These are phyloP conservation scores for Lasioglossum marginatum DNA, from an alignment of 2,888 invertebrate genomes.

Conservation along the genomic window DNA sequence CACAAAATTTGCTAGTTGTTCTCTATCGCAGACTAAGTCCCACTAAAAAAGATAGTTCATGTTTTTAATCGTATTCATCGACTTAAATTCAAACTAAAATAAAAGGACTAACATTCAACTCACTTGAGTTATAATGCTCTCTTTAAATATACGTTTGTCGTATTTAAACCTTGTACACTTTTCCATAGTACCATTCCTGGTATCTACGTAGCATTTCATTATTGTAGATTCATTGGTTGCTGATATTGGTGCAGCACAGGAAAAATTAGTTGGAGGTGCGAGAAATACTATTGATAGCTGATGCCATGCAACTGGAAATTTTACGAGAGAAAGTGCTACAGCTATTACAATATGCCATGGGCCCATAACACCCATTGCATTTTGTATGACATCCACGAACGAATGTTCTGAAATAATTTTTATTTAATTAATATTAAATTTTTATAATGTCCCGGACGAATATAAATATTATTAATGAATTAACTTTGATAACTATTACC, in stretches of 20 bases:
- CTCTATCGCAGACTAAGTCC: constrained; percentile 87
- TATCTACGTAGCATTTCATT: constrained; percentile 71
- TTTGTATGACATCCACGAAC: constrained; percentile 82
- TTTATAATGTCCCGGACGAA: background rate
- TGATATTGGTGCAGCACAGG: constrained; percentile 80
- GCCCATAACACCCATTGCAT: constrained; percentile 86
- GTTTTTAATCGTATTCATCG: background rate
- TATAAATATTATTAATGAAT: background rate
- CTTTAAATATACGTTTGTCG: constrained; percentile 86
- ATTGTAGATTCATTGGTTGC: constrained; percentile 63
- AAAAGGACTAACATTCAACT: constrained; percentile 14
- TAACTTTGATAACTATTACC: background rate
- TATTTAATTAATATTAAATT: background rate
- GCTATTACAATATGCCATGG: constrained; percentile 86
- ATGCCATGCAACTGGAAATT: constrained; percentile 87
- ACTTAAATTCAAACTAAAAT: background rate
- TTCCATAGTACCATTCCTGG: constrained; percentile 74
- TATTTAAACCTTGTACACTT: constrained; percentile 84
- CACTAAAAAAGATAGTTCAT: constrained; percentile 83
- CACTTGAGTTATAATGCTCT: constrained; percentile 88
- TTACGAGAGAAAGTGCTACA: constrained; percentile 85
- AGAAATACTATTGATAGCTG: constrained; percentile 86
- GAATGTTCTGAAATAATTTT: constrained; percentile 57
- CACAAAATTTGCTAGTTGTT: constrained; percentile 86
- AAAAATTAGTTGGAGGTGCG: constrained; percentile 86